These are phyloP conservation scores for Micronisus gabar DNA, from an alignment of 2,113 vertebrate genomes.

Conservation along the genomic window DNA sequence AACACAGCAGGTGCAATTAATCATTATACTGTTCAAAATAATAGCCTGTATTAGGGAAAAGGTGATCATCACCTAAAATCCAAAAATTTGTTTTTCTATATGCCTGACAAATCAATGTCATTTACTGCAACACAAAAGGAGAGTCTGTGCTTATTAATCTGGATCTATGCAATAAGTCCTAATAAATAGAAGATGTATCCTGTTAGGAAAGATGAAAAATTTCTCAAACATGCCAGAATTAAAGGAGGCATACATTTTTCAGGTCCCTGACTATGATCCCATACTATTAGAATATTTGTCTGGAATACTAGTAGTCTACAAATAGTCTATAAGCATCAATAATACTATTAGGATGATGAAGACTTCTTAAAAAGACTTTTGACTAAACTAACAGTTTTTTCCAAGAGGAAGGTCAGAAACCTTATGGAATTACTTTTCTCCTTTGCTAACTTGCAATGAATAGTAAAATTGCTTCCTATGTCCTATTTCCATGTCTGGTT, in stretches of 20 bases:
- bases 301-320: not conserved
- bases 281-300: not conserved
- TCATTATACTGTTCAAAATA: not conserved
- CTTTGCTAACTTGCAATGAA: not conserved
- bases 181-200: not conserved
- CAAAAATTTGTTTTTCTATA: not conserved
- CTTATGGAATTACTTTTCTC: conserved; percentile 4
- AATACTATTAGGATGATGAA: not conserved
- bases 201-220: not conserved
- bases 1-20: not conserved
- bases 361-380: not conserved
- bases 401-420: not conserved
- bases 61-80: not conserved
- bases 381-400: not conserved
- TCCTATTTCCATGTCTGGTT: not conserved
- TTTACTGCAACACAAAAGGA: not conserved
- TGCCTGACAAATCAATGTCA: not conserved
- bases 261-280: not conserved
- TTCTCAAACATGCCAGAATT: not conserved
- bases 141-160: not conserved
- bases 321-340: not conserved
- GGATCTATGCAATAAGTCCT: not conserved
- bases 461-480: conserved; percentile 16
- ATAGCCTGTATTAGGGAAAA: not conserved
- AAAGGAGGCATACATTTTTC: not conserved